These are phyloP conservation scores for Acrocyrtus sp. DNA, from an alignment of 2,888 invertebrate species.

Conservation along the genomic window DNA sequence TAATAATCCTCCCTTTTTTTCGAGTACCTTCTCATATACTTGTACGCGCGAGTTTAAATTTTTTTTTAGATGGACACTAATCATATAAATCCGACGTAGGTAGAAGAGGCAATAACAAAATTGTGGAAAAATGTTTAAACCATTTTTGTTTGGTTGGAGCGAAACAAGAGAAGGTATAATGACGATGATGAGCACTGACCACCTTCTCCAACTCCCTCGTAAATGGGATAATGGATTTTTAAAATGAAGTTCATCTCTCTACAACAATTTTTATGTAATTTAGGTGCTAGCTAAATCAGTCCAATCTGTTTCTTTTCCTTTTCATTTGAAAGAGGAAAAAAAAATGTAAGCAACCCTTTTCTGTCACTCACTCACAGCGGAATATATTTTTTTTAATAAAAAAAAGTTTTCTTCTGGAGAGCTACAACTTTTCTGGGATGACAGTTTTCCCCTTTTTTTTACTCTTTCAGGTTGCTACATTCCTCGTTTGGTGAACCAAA, in stretches of 20 bases:
- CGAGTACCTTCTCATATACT: not conserved
- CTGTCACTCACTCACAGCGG: conserved; percentile 33
- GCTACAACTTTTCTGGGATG: too few relatives aligned
- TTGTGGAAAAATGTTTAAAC: too few relatives aligned
- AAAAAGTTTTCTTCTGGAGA: too few relatives aligned
- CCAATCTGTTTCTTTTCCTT: conserved; percentile 4
- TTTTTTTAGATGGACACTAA: not conserved
- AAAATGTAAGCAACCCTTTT: conserved; percentile 33
- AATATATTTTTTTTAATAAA: not conserved
- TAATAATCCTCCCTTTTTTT: conserved; percentile 31
- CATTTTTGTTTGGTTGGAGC: too few relatives aligned
- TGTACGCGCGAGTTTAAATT: not conserved
- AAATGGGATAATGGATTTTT: not conserved
- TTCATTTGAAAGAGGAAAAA: not conserved
- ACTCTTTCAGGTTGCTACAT: too few relatives aligned
- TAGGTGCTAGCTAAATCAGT: not conserved
- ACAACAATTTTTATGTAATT: conserved; percentile 11
- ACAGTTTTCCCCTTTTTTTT: too few relatives aligned
- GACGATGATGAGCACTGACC: conserved; percentile 14
- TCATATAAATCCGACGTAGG: not conserved
- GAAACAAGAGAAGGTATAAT: not conserved
- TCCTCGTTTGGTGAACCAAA: too few relatives aligned
- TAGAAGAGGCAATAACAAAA: too few relatives aligned
- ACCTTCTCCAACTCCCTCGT: conserved; percentile 4
- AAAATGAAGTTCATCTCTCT: conserved; percentile 2